Evolutionary conservation across 2,888 invertebrate genomes (phyloP).

Genomic region (Aphidius colemani): DNA sequence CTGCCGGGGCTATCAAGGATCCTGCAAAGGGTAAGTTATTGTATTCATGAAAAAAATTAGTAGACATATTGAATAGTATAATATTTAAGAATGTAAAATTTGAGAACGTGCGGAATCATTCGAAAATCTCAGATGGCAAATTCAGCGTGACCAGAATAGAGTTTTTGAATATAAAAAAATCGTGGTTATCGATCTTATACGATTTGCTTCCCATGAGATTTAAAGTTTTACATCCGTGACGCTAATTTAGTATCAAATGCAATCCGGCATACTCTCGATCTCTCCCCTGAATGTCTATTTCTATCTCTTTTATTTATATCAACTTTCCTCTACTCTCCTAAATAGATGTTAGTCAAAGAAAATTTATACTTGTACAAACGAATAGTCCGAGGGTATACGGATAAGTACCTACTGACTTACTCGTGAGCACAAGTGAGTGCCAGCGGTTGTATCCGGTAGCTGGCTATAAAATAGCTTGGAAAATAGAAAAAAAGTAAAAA

Average conservation of each 20-base stretch:
- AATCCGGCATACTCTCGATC: constrained; percentile 21
- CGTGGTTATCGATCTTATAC: constrained; percentile 34
- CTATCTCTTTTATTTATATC: constrained; percentile 27
- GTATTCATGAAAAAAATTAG: background rate
- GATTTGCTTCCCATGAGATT: constrained; percentile 34
- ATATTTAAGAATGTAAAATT: constrained; percentile 5
- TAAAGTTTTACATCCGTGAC: constrained; percentile 31
- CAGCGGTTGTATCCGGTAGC: constrained; percentile 27
- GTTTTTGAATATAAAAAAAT: constrained; percentile 23
- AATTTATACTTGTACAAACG: constrained; percentile 41
- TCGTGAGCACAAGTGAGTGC: constrained; percentile 32
- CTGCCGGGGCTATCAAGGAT: too few relatives aligned
- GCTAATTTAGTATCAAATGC: constrained; percentile 37
- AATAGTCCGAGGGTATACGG: constrained; percentile 39
- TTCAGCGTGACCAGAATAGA: constrained; percentile 19
- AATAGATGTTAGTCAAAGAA: constrained; percentile 39
- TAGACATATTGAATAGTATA: background rate
- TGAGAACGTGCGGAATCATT: constrained; percentile 14
- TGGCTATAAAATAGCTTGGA: background rate
- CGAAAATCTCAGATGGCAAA: constrained; percentile 23
- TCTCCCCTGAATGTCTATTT: constrained; percentile 20
- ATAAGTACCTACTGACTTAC: constrained; percentile 46
- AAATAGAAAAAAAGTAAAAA: constrained; percentile 9
- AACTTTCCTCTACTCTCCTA: constrained; percentile 22
- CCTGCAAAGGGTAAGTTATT: too few relatives aligned